Conservation (phyloP, 2,113 vertebrate genomes). For the Pseudorasbora parva region DNA sequence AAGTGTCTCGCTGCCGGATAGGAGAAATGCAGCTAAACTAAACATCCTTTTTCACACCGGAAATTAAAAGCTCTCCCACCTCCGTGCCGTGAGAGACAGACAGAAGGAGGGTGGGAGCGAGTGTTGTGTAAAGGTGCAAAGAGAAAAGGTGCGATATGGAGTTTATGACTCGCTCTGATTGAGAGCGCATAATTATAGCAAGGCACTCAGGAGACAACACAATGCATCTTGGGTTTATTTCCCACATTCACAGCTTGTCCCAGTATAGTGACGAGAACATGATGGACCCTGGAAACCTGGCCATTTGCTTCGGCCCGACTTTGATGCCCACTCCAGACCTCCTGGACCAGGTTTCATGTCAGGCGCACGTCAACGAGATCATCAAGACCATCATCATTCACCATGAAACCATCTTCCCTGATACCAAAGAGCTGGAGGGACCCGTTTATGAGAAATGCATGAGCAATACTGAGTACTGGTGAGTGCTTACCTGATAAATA, state of each 20-base stretch:
- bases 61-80: slow-evolving; percentile 49
- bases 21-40: slow-evolving; percentile 47
- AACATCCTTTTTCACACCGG: slow-evolving; percentile 47
- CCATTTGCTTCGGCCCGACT: slow-evolving; percentile 97
- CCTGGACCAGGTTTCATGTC: slow-evolving; percentile 96
- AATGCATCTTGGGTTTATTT: slow-evolving; percentile 11
- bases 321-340: slow-evolving; percentile 95
- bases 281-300: slow-evolving; percentile 98
- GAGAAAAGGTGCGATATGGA: slow-evolving; percentile 58
- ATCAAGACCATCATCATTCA: slow-evolving; percentile 98
- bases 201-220: background rate
- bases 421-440: slow-evolving; percentile 93
- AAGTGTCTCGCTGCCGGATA: slow-evolving; percentile 38
- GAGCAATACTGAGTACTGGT: slow-evolving; percentile 98
- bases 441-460: slow-evolving; percentile 98
- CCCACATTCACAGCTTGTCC: slow-evolving; percentile 80
- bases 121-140: slow-evolving; percentile 59
- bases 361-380: slow-evolving; percentile 97
- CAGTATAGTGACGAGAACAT: slow-evolving; percentile 99
- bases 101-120: slow-evolving; percentile 40
- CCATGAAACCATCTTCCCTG: slow-evolving; percentile 95
- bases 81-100: slow-evolving; percentile 58
- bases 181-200: background rate
- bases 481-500: slow-evolving; percentile 61
- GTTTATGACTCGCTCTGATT: slow-evolving; percentile 19